Percentiles rank a stretch among this genome's conserved stretches.
Conservation (phyloP, 2,888 invertebrate genomes). For the Heliconius ethilla region DNA sequence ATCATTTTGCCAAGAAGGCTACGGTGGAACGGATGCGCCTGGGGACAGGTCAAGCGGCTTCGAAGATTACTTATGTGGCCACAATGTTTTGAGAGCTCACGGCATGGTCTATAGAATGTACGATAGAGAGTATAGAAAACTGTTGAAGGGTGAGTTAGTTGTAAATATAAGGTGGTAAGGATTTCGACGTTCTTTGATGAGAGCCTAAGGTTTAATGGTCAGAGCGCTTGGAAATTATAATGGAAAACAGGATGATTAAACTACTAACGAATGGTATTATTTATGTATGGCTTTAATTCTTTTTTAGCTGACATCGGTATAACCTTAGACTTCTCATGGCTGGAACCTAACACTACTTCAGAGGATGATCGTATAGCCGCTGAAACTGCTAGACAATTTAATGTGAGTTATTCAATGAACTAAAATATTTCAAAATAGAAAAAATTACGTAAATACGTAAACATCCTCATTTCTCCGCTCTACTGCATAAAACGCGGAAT, state of each 20-base stretch:
- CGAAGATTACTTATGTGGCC: conserved; percentile 83
- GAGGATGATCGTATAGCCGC: conserved; percentile 70
- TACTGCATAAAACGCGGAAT: too few species aligned
- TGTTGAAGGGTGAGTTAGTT: not conserved
- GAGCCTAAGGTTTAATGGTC: not conserved
- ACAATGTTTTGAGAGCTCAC: conserved; percentile 85
- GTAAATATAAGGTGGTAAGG: not conserved
- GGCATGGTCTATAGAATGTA: conserved; percentile 84
- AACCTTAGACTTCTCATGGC: conserved; percentile 70
- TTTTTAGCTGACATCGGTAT: conserved; percentile 66
- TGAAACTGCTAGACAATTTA: conserved; percentile 72
- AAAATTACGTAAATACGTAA: too few species aligned
- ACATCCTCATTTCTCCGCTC: too few species aligned
- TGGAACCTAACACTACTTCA: conserved; percentile 69
- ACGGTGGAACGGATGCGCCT: conserved; percentile 78
- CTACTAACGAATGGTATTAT: not conserved
- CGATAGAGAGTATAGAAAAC: conserved; percentile 62
- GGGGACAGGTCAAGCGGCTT: conserved; percentile 75
- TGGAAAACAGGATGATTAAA: not conserved
- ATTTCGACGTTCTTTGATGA: not conserved
- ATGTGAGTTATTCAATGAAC: not conserved
- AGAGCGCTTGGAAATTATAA: not conserved
- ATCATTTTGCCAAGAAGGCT: conserved; percentile 71
- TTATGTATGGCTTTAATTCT: not conserved
- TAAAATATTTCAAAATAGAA: too few species aligned